phyloP scores from a whole-genome alignment of 2,113 vertebrate species.

The Andinoacara biseriatus region DNA sequence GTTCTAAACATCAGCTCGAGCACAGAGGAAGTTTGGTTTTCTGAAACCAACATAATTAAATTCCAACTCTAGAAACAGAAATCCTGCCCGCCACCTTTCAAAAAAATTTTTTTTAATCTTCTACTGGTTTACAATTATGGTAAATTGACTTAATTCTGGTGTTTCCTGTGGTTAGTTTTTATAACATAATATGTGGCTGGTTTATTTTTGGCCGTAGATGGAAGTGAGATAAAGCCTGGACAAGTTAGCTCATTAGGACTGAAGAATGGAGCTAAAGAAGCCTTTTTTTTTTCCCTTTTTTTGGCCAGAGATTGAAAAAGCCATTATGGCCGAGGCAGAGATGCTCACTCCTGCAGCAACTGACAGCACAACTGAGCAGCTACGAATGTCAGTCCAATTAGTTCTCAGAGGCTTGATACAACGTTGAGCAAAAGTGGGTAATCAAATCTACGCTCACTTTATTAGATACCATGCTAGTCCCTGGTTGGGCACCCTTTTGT shows the following conservation, averaged over 20 bases:
- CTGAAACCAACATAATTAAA: constrained; percentile 67
- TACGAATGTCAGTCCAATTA: neutral
- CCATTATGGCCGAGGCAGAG: neutral
- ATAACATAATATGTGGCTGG: constrained; percentile 37
- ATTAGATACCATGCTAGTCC: neutral
- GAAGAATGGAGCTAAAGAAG: neutral
- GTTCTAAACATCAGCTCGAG: constrained; percentile 66
- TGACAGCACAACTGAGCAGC: neutral
- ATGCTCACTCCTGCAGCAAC: neutral
- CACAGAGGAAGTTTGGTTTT: constrained; percentile 72
- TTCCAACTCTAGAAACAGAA: constrained; percentile 55
- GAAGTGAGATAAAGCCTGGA: constrained; percentile 18
- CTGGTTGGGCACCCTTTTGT: neutral
- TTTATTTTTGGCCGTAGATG: constrained; percentile 37
- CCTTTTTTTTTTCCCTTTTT: neutral
- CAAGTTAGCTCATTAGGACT: constrained; percentile 23
- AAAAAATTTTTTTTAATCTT: constrained; percentile 16
- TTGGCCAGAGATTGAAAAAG: neutral
- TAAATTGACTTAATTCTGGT: constrained; percentile 16
- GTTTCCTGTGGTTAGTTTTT: constrained; percentile 51
- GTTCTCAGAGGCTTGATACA: neutral
- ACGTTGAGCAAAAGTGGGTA: neutral
- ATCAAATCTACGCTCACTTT: neutral
- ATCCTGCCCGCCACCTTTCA: constrained; percentile 19
- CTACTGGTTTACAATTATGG: constrained; percentile 39